These are phyloP conservation scores for Psix sp. DNA, from an alignment of 1,140 invertebrate genomes.

Conservation along the genomic window DNA sequence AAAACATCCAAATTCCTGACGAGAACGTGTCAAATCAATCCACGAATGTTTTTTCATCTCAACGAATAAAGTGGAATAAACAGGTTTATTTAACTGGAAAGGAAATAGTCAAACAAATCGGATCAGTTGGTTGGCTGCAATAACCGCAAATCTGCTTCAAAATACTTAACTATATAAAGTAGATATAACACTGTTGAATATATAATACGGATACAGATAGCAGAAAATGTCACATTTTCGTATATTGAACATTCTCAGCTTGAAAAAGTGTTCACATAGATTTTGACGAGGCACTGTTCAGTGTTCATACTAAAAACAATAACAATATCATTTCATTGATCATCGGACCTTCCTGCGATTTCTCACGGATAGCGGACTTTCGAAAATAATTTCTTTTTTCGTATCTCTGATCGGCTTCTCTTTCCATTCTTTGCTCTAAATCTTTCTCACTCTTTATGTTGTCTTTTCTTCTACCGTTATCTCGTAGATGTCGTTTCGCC, in stretches of 20 bases:
- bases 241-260: constrained; percentile 68
- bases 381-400: constrained; percentile 67
- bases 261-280: constrained; percentile 72
- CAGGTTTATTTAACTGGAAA: neutral
- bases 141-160: constrained; percentile 31
- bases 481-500: constrained; percentile 58
- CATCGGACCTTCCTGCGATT: constrained; percentile 61
- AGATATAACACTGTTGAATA: constrained; percentile 66
- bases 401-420: constrained; percentile 13
- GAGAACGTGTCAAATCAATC: no score
- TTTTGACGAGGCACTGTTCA: constrained; percentile 76
- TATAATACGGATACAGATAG: constrained; percentile 66
- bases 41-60: neutral
- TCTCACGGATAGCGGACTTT: constrained; percentile 61
- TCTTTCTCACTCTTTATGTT: constrained; percentile 1
- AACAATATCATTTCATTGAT: constrained; percentile 70
- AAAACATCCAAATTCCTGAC: constrained; percentile 10
- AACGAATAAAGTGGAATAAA: constrained; percentile 7
- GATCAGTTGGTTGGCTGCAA: constrained; percentile 17
- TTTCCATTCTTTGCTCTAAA: constrained; percentile 1
- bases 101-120: neutral
- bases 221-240: constrained; percentile 64
- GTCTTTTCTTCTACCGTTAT: constrained; percentile 64
- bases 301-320: constrained; percentile 75
- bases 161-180: constrained; percentile 51